A percentile compares a stretch with the other conserved stretches of the same genome.
Conservation (phyloP, 2,888 invertebrate species). For the Hyles lineata region DNA sequence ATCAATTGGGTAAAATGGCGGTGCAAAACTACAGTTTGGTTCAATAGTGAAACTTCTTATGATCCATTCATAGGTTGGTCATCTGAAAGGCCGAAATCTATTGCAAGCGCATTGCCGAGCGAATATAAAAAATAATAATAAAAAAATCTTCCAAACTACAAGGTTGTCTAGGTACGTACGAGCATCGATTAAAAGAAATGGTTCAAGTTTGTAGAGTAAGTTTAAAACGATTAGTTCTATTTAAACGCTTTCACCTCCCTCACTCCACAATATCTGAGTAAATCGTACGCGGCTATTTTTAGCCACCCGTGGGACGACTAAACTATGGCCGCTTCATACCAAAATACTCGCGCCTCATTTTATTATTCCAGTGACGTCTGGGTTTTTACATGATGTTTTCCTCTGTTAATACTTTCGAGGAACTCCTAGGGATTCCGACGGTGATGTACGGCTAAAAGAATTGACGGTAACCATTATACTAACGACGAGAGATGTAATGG, state of each 20-base stretch:
- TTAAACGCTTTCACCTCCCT: background rate
- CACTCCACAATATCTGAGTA: background rate
- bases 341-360: constrained; percentile 1
- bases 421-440: background rate
- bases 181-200: too few species aligned
- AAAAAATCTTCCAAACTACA: too few species aligned
- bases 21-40: too few species aligned
- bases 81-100: too few species aligned
- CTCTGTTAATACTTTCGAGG: constrained; percentile 12
- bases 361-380: constrained; percentile 23
- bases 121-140: too few species aligned
- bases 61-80: too few species aligned
- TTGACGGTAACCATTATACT: background rate
- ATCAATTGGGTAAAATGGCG: too few species aligned
- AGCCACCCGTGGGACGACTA: background rate
- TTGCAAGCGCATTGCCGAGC: too few species aligned
- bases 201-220: too few species aligned
- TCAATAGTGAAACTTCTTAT: too few species aligned
- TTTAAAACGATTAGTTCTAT: background rate
- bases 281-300: constrained; percentile 3
- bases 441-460: constrained; percentile 2
- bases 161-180: too few species aligned
- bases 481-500: background rate
- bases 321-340: background rate
- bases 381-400: constrained; percentile 19